Evolutionary conservation across 1,140 invertebrate species (phyloP).

Genomic region (Bombyx mandarina): DNA sequence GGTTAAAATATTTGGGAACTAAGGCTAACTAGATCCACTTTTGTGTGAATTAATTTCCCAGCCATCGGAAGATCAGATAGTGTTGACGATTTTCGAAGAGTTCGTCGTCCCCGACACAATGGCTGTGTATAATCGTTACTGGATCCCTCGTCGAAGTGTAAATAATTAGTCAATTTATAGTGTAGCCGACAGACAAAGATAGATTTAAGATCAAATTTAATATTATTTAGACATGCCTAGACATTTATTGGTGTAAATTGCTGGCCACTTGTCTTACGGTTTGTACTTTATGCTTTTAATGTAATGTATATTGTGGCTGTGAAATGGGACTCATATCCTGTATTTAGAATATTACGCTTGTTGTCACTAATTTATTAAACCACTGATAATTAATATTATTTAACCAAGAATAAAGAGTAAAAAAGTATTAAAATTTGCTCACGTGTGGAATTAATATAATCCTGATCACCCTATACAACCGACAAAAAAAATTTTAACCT

Average conservation of each 20-base stretch:
- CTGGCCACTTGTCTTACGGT: conserved; percentile 42
- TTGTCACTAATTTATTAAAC: conserved; percentile 58
- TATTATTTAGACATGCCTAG: conserved; percentile 35
- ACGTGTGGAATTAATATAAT: too few species aligned
- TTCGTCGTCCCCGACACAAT: not conserved
- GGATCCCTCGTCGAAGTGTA: conserved; percentile 23
- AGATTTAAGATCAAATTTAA: conserved; percentile 26
- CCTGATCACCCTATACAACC: too few species aligned
- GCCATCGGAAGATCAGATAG: not conserved
- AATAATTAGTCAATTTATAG: conserved; percentile 48
- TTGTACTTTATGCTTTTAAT: conserved; percentile 59
- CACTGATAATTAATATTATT: conserved; percentile 11
- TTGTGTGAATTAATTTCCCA: too few species aligned
- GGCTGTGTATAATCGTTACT: conserved; percentile 21
- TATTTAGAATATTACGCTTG: conserved; percentile 61
- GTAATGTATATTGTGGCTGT: conserved; percentile 63
- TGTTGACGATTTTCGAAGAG: conserved; percentile 5
- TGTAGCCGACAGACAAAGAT: conserved; percentile 35
- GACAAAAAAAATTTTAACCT: too few species aligned
- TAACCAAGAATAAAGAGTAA: conserved; percentile 8
- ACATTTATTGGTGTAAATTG: conserved; percentile 26
- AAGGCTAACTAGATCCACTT: too few species aligned
- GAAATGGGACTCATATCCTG: conserved; percentile 47
- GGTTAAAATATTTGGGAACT: too few species aligned
- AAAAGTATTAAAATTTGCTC: too few species aligned